Evolutionary conservation across 2,888 invertebrate genomes (phyloP).

Genomic region (Orthonevra nobilis): DNA sequence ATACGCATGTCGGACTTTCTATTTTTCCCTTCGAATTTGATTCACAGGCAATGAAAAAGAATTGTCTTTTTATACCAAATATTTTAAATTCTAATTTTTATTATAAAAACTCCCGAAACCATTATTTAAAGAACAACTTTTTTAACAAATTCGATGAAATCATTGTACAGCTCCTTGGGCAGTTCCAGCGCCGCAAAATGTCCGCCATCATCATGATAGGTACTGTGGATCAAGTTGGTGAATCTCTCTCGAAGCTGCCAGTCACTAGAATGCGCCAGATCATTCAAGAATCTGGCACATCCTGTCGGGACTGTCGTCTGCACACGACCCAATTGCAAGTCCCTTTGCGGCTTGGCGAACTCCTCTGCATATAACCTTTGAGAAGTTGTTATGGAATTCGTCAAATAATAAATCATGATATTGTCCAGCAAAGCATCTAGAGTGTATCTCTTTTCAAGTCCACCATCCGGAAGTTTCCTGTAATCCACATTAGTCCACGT

Average conservation of each 20-base stretch:
- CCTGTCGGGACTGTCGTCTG: slow-evolving; percentile 86
- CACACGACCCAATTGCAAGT: slow-evolving; percentile 80
- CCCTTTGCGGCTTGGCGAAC: slow-evolving; percentile 73
- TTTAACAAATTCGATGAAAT: slow-evolving; percentile 80
- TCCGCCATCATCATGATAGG: slow-evolving; percentile 86
- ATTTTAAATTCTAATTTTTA: no score
- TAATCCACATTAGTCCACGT: slow-evolving; percentile 84
- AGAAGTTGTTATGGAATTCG: slow-evolving; percentile 86
- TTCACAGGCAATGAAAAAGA: no score
- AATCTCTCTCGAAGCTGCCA: slow-evolving; percentile 83
- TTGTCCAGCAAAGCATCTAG: slow-evolving; percentile 84
- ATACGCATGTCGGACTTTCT: no score
- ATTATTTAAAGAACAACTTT: slow-evolving; percentile 2
- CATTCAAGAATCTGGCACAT: slow-evolving; percentile 87
- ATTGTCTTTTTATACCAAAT: no score
- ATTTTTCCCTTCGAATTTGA: no score
- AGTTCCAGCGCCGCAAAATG: slow-evolving; percentile 93
- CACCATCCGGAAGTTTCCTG: slow-evolving; percentile 83
- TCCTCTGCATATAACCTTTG: slow-evolving; percentile 86
- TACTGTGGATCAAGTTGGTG: slow-evolving; percentile 85
- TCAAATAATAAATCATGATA: slow-evolving; percentile 90
- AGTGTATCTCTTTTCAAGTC: slow-evolving; percentile 82
- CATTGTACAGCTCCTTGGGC: slow-evolving; percentile 86
- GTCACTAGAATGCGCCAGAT: slow-evolving; percentile 84
- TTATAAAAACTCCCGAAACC: no score